A percentile compares a stretch with the other conserved stretches of the same genome.
phyloP scores from a whole-genome alignment of 2,797 vertebrate genomes.

The Philypnodon macrostomus region DNA sequence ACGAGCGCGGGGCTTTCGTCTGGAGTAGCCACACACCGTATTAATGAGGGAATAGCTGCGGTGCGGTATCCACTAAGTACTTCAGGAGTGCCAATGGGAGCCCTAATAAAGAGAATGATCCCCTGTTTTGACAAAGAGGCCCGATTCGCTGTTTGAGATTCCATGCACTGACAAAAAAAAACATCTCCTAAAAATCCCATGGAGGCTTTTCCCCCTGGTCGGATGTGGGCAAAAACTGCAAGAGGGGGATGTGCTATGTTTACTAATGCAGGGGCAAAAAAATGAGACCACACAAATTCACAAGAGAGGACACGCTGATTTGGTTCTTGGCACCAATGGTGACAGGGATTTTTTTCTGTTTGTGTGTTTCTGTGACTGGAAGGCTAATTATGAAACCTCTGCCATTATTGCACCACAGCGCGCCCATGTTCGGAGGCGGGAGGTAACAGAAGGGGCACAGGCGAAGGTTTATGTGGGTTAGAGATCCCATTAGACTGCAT shows the following conservation, averaged over 20 bases:
- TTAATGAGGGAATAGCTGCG: slow-evolving; percentile 69
- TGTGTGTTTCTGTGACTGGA: slow-evolving; percentile 43
- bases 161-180: slow-evolving; percentile 70
- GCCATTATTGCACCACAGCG: slow-evolving; percentile 39
- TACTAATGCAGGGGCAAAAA: slow-evolving; percentile 73
- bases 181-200: slow-evolving; percentile 66
- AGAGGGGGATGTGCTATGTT: slow-evolving; percentile 71
- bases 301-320: slow-evolving; percentile 60
- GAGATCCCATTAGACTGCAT: slow-evolving; percentile 3
- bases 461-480: slow-evolving; percentile 9
- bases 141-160: slow-evolving; percentile 66
- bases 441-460: slow-evolving; percentile 2
- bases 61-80: slow-evolving; percentile 66
- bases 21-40: slow-evolving; percentile 66
- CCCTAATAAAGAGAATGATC: slow-evolving; percentile 71
- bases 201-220: too few species aligned
- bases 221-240: slow-evolving; percentile 73
- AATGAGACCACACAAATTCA: slow-evolving; percentile 72
- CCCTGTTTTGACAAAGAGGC: slow-evolving; percentile 71
- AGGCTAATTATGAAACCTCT: slow-evolving; percentile 62
- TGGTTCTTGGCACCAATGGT: slow-evolving; percentile 51
- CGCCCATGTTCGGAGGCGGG: slow-evolving; percentile 36
- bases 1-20: slow-evolving; percentile 65
- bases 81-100: slow-evolving; percentile 61
- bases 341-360: slow-evolving; percentile 17